Conservation (phyloP, 2,113 vertebrate genomes). For the Mugil cephalus region DNA sequence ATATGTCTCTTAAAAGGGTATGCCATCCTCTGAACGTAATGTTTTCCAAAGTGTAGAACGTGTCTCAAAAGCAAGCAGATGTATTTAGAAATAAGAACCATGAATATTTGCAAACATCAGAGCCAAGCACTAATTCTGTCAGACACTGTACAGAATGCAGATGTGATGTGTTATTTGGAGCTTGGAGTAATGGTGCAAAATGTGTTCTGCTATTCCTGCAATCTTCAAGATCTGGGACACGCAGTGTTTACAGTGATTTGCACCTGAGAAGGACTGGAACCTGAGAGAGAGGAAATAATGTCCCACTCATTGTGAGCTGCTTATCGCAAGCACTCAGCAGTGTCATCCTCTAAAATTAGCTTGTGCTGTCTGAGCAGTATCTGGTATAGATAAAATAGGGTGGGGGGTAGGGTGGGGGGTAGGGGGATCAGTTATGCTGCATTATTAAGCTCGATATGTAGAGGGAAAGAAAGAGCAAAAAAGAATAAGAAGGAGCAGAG, state of each 20-base stretch:
- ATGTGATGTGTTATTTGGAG: slow-evolving; percentile 16
- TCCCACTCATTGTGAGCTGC: slow-evolving; percentile 69
- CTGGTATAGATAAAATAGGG: slow-evolving; percentile 75
- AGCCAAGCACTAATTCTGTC: not conserved
- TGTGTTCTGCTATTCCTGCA: slow-evolving; percentile 50
- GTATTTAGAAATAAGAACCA: slow-evolving; percentile 4
- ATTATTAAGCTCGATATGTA: slow-evolving; percentile 76
- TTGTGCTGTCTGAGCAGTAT: slow-evolving; percentile 78
- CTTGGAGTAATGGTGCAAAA: slow-evolving; percentile 53
- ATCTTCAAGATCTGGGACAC: slow-evolving; percentile 67
- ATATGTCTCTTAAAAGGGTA: slow-evolving; percentile 33
- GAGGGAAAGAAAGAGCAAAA: slow-evolving; percentile 33
- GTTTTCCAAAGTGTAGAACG: slow-evolving; percentile 11
- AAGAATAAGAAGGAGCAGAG: slow-evolving; percentile 11
- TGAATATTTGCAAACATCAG: slow-evolving; percentile 2
- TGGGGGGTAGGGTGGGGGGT: not conserved
- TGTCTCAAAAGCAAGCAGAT: slow-evolving; percentile 2
- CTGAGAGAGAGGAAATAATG: slow-evolving; percentile 69
- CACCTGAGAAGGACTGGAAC: slow-evolving; percentile 70
- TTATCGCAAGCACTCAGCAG: slow-evolving; percentile 77
- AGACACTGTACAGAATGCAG: not conserved
- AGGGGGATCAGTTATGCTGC: slow-evolving; percentile 67
- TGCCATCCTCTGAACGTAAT: slow-evolving; percentile 25
- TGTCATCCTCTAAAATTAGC: slow-evolving; percentile 83
- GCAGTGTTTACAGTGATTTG: slow-evolving; percentile 64